Evolutionary conservation across 2,797 vertebrate genomes (phyloP).

Genomic region (Echeneis naucrates): DNA sequence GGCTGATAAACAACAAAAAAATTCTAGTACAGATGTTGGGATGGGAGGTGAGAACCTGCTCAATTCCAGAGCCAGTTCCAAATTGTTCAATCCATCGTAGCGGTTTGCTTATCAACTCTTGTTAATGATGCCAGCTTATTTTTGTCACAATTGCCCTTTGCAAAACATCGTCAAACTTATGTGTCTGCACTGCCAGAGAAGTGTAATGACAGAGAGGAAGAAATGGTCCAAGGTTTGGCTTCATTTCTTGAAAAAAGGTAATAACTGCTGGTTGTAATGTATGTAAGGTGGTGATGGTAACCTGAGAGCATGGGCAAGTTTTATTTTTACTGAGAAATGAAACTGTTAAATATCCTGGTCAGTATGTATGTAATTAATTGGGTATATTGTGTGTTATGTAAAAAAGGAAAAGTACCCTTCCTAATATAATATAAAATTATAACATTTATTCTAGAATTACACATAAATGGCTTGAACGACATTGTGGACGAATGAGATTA

Average conservation of each 20-base stretch:
- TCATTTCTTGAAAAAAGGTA: not conserved
- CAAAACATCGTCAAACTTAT: no score
- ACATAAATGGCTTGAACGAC: slow-evolving; percentile 4
- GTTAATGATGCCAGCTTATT: no score
- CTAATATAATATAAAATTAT: not conserved
- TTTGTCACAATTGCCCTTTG: no score
- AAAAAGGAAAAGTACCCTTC: not conserved
- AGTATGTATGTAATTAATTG: not conserved
- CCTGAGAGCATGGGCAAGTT: not conserved
- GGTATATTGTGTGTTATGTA: slow-evolving; percentile 4
- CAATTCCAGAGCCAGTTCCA: no score
- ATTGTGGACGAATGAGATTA: slow-evolving; percentile 23
- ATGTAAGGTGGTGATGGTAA: not conserved
- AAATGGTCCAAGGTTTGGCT: not conserved
- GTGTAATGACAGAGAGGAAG: not conserved
- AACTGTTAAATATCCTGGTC: not conserved
- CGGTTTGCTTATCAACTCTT: no score
- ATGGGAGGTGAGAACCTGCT: no score
- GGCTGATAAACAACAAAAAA: not conserved
- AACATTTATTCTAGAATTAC: not conserved
- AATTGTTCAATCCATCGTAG: no score
- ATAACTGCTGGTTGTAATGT: not conserved
- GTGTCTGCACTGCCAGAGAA: no score
- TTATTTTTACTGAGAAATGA: not conserved
- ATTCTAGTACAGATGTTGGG: no score